phyloP scores from a whole-genome alignment of 2,888 invertebrate genomes.

The Nineta flava region DNA sequence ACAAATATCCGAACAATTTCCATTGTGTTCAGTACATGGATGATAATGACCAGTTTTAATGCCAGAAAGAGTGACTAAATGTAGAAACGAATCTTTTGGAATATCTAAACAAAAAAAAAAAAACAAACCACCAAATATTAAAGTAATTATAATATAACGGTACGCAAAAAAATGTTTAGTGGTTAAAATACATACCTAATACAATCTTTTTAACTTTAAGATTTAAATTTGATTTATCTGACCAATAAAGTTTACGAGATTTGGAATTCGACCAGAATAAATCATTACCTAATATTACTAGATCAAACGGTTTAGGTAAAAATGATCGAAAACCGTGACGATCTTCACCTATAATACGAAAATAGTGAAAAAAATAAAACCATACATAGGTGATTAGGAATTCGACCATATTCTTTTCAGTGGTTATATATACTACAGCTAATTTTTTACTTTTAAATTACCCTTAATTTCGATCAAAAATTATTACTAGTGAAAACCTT shows the following conservation, averaged over 20 bases:
- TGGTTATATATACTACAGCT: no score
- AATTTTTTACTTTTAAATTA: no score
- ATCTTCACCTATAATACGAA: conserved; percentile 21
- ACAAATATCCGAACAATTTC: conserved; percentile 61
- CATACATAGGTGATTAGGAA: no score
- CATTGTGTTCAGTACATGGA: conserved; percentile 40
- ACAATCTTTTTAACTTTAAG: conserved; percentile 24
- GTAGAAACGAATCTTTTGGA: conserved; percentile 23
- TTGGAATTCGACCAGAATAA: conserved; percentile 52
- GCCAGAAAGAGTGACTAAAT: conserved; percentile 32
- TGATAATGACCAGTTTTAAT: conserved; percentile 26
- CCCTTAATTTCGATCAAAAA: no score
- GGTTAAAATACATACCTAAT: conserved; percentile 20
- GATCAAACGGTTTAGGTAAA: conserved; percentile 30
- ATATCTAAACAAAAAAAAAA: conserved; percentile 17
- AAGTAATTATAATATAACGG: neutral
- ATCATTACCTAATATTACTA: conserved; percentile 43
- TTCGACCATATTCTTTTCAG: no score
- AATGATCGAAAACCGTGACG: conserved; percentile 25
- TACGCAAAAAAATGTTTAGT: no score
- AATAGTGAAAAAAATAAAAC: neutral
- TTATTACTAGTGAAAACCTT: no score
- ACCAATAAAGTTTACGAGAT: conserved; percentile 42
- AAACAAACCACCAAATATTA: conserved; percentile 1
- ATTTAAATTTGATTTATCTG: conserved; percentile 29